phyloP scores from a whole-genome alignment of 2,797 vertebrate species.

The Rhyacichthys aspro region DNA sequence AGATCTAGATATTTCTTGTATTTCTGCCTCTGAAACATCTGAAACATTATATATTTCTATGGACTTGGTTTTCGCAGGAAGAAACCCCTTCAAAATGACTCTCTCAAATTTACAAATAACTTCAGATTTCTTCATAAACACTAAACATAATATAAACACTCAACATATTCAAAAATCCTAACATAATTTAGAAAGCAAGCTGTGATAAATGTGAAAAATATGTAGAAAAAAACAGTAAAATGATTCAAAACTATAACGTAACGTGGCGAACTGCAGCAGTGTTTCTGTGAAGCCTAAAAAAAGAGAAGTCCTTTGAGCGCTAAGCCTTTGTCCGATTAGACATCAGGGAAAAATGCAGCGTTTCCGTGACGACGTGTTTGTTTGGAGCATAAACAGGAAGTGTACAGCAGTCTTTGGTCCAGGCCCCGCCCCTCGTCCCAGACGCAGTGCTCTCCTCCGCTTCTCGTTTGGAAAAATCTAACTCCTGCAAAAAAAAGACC shows the following conservation, averaged over 20 bases:
- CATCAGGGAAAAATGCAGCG: too few species aligned
- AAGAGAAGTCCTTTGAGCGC: background rate
- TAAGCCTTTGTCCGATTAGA: too few species aligned
- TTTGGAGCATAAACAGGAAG: constrained; percentile 26
- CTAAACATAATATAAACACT: too few species aligned
- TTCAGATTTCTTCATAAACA: too few species aligned
- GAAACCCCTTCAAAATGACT: too few species aligned
- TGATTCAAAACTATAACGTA: background rate
- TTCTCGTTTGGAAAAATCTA: background rate
- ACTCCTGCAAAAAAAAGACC: constrained; percentile 40
- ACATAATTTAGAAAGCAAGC: background rate
- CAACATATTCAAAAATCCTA: too few species aligned
- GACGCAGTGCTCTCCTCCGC: constrained; percentile 26
- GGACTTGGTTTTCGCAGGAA: too few species aligned
- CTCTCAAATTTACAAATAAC: too few species aligned
- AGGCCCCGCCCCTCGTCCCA: constrained; percentile 40
- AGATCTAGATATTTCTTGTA: too few species aligned
- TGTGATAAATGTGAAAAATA: background rate
- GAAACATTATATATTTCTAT: too few species aligned
- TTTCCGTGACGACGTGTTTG: constrained; percentile 37
- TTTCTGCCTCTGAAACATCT: too few species aligned
- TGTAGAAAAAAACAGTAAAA: too few species aligned
- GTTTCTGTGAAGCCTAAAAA: background rate
- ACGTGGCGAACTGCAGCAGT: background rate
- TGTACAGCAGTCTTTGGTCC: constrained; percentile 64